Evolutionary conservation across 1,140 invertebrate species (phyloP), one percentile per base, ranked within the genome.

Genomic region (Neodiprion virginianus): DNA sequence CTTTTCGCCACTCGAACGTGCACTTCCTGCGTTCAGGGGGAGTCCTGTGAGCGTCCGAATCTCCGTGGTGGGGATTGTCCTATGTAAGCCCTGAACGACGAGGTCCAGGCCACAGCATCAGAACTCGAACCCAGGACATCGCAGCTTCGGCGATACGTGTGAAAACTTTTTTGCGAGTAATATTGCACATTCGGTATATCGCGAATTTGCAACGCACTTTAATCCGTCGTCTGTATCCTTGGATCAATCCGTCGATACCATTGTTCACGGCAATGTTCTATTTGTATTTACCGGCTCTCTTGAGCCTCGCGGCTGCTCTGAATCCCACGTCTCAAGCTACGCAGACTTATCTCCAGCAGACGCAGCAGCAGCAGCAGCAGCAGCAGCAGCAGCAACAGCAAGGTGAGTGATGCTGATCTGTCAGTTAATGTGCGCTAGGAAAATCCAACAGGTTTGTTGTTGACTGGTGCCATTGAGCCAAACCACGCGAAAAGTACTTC

Each of bases 61-160:
- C 53, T 61, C 73, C 68, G 78, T 87, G 84, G 87, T 88, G 87
- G 87, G 87, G 80, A 72, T 14, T 77, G 86, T 86, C 87, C 87
- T 89, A 89, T 89, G 87, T 89, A 88, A 89, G 86, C 87, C 85
- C 86, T 88, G 83, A 81, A 86, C 85, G 81, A 79, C 81, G 81
- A 83, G 87, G 87, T 87, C 85, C 87, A 86, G 86, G 79, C 82
- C 86, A 88, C 87, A 85, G 84, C 83, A 85, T 87, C 86, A 82
- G 80, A 82, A 85, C 80, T 85, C 80, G 81, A 76, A 78, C 81
- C 80, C 83, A 85, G 82, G 84, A 84, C 79, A 80, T 17, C 80
- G 79, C 78, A 61, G 53, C 53, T 14, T 61, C 53, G 53, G n/a
- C n/a, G 4, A 61, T 14, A 61, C 28, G 28, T 40, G 28, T 40